These are phyloP conservation scores for Apistogramma diplotaenia DNA, from an alignment of 2,113 vertebrate genomes.

Conservation along the genomic window DNA sequence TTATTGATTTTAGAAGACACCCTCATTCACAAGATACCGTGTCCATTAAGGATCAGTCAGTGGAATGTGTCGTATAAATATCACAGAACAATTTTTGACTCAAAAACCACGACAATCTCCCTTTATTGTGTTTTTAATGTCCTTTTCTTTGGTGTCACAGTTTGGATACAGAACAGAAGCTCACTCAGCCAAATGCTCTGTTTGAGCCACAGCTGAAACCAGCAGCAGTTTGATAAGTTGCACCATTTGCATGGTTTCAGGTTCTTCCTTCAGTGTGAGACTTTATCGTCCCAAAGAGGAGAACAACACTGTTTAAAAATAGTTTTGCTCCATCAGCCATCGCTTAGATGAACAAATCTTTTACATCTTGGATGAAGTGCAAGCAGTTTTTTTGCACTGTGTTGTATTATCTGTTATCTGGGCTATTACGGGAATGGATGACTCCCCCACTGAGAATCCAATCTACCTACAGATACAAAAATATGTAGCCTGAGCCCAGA, in stretches of 20 bases:
- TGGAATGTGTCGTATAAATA: background rate
- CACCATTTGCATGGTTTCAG: background rate
- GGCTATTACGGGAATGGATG: background rate
- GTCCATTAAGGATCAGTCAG: background rate
- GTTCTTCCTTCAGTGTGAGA: background rate
- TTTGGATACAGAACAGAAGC: background rate
- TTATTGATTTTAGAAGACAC: background rate
- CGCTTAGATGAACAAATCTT: background rate
- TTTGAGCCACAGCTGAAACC: background rate
- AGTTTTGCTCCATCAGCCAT: background rate
- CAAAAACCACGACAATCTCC: background rate
- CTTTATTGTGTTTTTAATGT: background rate
- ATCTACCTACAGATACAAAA: background rate
- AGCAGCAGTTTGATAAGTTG: background rate
- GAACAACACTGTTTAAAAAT: background rate
- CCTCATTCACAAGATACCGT: background rate
- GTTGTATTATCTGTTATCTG: background rate
- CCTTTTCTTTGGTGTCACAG: background rate
- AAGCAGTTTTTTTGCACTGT: background rate
- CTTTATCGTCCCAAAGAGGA: background rate
- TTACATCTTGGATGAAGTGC: background rate
- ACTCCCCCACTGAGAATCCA: background rate
- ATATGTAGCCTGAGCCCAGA: background rate
- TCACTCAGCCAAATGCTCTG: background rate
- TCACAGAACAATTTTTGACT: background rate